Evolutionary conservation across 2,888 invertebrate species (phyloP).

Genomic region (Cryptosula pallasiana): DNA sequence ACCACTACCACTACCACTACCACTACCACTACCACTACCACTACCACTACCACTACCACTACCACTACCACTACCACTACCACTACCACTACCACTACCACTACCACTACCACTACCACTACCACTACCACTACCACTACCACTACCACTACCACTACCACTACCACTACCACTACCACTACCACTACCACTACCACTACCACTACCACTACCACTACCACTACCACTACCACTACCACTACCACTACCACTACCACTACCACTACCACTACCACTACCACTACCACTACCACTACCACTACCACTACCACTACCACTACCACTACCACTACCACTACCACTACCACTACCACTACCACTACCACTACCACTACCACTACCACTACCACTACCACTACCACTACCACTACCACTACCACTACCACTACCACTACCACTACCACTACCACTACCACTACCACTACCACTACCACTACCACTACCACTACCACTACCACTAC

Average conservation of each 20-base stretch:
- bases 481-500: conserved; percentile 10
- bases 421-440: conserved; percentile 18
- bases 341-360: conserved; percentile 10
- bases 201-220: conserved; percentile 10
- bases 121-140: conserved; percentile 10
- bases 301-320: conserved; percentile 10
- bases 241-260: conserved; percentile 10
- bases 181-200: conserved; percentile 10
- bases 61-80: conserved; percentile 10
- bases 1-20: conserved; percentile 10
- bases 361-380: conserved; percentile 19
- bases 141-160: conserved; percentile 10
- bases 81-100: conserved; percentile 10
- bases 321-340: conserved; percentile 10
- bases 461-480: neutral
- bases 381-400: conserved; percentile 8
- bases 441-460: neutral
- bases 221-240: conserved; percentile 10
- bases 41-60: conserved; percentile 10
- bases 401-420: conserved; percentile 16
- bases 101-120: conserved; percentile 10
- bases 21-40: conserved; percentile 10
- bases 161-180: conserved; percentile 10
- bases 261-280: conserved; percentile 10
- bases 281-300: conserved; percentile 10